Evolutionary conservation across 2,888 invertebrate species (phyloP), one percentile per base, ranked within the genome.

Genomic region (Patella depressa): DNA sequence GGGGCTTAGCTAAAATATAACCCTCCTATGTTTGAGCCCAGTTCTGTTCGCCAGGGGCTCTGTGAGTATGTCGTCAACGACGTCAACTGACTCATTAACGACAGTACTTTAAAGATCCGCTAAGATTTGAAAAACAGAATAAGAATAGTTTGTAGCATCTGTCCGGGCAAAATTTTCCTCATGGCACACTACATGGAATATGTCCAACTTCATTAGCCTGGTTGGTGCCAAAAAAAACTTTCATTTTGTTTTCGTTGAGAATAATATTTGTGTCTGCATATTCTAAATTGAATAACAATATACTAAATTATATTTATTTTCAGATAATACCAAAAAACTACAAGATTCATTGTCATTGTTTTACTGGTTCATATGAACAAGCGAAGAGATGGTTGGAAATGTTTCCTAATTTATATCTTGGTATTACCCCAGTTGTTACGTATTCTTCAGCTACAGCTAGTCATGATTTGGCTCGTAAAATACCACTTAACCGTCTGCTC

Each of bases 331-430:
- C 91, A 7, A 80, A 77, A 11, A 84, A 91, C 78, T 87, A 91
- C 84, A 88, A 85, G 77, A 92, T 93, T 72, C 93, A 93, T 82
- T 90, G 92, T 4, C 93, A 93, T 80, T 93, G 93, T 83, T 93
- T 92, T 85, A 92, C 92, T 2, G 90, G 89, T 15, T 80, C 83
- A 54, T 91, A 89, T 86, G 80, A 81, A 1, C 88, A 89, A 57
- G 92, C 92, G 3, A 75, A 85, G 71, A 83, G 83, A 19, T 93
- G 93, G 93, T 77, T 92, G 79, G 81, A 86, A 4, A 78, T 83
- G 7, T 93, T 93, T 81, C 90, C 92, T 4, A 92, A 92, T 81
- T 83, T 92, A 3, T 91, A 85, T 78, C 85, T 92, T 29, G 93
- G 93, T 29, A 83, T 93, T 53, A 93, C 93, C 0, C 89, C 91